Evolutionary conservation across 2,888 invertebrate genomes (phyloP).

Genomic region (Deroplatys truncata): DNA sequence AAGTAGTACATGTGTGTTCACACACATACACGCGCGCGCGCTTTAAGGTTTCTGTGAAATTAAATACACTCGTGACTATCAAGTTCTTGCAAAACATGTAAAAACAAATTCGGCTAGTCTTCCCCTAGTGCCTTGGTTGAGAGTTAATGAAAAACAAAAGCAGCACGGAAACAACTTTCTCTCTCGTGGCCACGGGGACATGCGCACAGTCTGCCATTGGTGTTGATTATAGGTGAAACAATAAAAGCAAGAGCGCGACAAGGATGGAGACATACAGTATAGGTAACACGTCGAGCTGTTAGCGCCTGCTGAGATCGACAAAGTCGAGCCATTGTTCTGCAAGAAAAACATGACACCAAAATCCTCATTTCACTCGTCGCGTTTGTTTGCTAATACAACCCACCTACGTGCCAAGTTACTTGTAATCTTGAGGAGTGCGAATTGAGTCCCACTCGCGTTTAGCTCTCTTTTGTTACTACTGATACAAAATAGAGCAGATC

Average conservation of each 20-base stretch:
- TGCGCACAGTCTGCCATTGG: neutral
- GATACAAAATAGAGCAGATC: too few species aligned
- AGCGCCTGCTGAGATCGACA: neutral
- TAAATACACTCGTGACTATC: too few species aligned
- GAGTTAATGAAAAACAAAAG: conserved; percentile 2
- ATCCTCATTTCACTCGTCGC: neutral
- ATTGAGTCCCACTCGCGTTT: neutral
- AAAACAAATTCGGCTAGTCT: neutral
- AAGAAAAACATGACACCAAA: neutral
- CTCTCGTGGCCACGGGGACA: neutral
- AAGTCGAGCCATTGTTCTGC: neutral
- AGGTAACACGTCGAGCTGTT: neutral
- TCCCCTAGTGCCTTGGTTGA: neutral
- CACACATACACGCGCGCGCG: too few species aligned
- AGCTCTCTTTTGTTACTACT: too few species aligned
- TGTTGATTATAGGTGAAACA: neutral
- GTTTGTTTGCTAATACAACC: neutral
- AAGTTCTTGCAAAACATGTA: neutral
- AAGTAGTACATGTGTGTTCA: too few species aligned
- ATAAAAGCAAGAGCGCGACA: neutral
- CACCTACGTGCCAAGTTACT: neutral
- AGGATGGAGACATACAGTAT: neutral
- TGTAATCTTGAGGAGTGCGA: neutral
- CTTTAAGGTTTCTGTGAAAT: too few species aligned
- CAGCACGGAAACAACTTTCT: conserved; percentile 10